Evolutionary conservation across 2,888 invertebrate species (phyloP), one percentile per base, ranked within the genome.

Genomic region (Agriopis leucophaearia): DNA sequence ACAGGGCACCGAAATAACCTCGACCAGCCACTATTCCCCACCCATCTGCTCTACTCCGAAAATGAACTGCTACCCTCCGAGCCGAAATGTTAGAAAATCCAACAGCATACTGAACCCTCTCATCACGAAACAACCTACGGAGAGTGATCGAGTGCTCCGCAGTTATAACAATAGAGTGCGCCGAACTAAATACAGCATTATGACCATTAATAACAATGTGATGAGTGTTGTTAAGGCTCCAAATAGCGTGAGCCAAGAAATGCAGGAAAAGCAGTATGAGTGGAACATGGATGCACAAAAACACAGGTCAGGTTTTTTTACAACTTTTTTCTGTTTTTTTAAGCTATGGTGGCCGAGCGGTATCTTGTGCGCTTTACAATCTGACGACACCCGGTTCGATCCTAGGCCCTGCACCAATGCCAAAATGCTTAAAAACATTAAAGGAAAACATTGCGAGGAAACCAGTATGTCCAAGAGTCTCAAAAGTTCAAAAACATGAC

Each of bases 111-210:
- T 65, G 2, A 55, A 56, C 4, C 18, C 66, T 6, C 50, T 63
- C 7, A 48, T 59, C 0, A 44, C 65, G 1, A 74, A 69, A 27
- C 62, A 66, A 60, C 57, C 63, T 0, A 69, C 52, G 18, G 48
- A 72, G 0, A 86, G 87, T 56, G 88, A 88, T 60, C 73, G 90
- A 71, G 85, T 90, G 0, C 73, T 92, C 4, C 78, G 90, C 9
- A 91, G 90, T 71, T 89, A 75, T 75, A 12, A 84, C 18, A 78
- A 66, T 54, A 64, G 50, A 58, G 73, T 38, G 71, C 73, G 54
- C 70, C 40, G 58, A 7, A 59, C 81, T 0, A 81, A 79, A 51
- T 82, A 81, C 66, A 78, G 75, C 10, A 48, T 74, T n/a, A 48
- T 75, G 57, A 73, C 78, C 8, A 38, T 72, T 6, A 77, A 73